Conservation (phyloP, 2,888 invertebrate species). For the Diarsia brunnea region DNA sequence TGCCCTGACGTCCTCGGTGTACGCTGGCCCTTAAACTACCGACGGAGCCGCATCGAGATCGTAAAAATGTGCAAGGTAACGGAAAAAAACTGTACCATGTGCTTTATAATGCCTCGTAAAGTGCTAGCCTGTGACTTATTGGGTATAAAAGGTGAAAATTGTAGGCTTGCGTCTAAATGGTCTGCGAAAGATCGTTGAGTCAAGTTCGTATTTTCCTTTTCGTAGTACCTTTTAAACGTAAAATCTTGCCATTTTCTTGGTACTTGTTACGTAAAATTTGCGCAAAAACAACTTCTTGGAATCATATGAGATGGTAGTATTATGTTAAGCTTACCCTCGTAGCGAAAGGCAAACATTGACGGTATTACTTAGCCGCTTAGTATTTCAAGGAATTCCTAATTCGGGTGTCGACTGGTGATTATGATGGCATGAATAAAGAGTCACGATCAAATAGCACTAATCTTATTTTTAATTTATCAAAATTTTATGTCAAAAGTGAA, state of each 20-base stretch:
- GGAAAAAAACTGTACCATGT: constrained; percentile 76
- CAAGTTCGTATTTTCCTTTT: constrained; percentile 18
- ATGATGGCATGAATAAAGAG: background rate
- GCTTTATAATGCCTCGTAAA: constrained; percentile 65
- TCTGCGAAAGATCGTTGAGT: constrained; percentile 28
- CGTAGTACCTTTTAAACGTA: background rate
- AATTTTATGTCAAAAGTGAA: background rate
- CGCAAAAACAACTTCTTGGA: too few species aligned
- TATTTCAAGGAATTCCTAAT: constrained; percentile 17
- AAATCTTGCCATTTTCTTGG: constrained; percentile 21
- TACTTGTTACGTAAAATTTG: constrained; percentile 18
- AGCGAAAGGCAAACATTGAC: constrained; percentile 20
- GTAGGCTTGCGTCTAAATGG: constrained; percentile 52
- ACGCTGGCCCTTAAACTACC: constrained; percentile 44
- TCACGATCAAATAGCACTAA: background rate
- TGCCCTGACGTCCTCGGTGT: background rate
- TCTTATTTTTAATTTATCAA: background rate
- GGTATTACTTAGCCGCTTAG: constrained; percentile 9
- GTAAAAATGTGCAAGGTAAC: constrained; percentile 87
- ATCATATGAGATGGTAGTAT: background rate
- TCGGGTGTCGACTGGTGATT: too few species aligned
- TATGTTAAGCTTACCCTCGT: constrained; percentile 18
- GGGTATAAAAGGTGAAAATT: constrained; percentile 60
- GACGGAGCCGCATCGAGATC: constrained; percentile 69
- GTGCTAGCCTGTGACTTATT: constrained; percentile 56